Conservation (phyloP, 2,113 vertebrate species). For the Heliornis fulica region DNA sequence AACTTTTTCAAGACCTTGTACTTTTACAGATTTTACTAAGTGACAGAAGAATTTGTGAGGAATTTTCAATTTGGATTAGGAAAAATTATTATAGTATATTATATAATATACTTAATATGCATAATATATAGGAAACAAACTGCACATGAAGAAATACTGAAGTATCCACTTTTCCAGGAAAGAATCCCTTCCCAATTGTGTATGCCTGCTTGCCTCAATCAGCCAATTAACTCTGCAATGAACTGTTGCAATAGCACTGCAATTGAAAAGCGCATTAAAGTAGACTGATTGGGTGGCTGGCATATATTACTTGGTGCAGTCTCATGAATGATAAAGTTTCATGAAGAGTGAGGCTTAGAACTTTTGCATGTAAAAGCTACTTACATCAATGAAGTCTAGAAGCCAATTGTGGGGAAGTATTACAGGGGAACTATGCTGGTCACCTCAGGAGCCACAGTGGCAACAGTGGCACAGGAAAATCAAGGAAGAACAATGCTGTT, state of each 20-base stretch:
- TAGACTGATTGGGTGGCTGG: slow-evolving; percentile 45
- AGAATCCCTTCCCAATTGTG: background rate
- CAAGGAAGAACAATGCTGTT: background rate
- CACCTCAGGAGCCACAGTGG: background rate
- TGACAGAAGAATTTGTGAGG: background rate
- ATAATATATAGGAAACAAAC: slow-evolving; percentile 3
- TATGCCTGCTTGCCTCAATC: background rate
- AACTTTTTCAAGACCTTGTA: no score
- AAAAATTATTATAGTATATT: no score
- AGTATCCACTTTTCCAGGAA: background rate
- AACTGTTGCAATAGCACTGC: slow-evolving; percentile 48
- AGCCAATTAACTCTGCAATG: slow-evolving; percentile 59
- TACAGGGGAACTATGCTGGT: background rate
- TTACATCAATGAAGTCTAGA: background rate
- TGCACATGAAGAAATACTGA: slow-evolving; percentile 34
- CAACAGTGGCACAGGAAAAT: background rate
- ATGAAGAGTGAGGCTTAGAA: background rate
- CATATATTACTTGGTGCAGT: background rate
- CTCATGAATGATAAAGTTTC: slow-evolving; percentile 10
- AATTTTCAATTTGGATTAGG: slow-evolving; percentile 15
- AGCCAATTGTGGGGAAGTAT: background rate
- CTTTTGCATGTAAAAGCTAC: background rate
- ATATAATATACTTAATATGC: no score
- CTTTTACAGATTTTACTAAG: slow-evolving; percentile 1
- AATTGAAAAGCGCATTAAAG: slow-evolving; percentile 8